phyloP scores from a whole-genome alignment of 2,113 vertebrate genomes.

The Platysteira castanea region DNA sequence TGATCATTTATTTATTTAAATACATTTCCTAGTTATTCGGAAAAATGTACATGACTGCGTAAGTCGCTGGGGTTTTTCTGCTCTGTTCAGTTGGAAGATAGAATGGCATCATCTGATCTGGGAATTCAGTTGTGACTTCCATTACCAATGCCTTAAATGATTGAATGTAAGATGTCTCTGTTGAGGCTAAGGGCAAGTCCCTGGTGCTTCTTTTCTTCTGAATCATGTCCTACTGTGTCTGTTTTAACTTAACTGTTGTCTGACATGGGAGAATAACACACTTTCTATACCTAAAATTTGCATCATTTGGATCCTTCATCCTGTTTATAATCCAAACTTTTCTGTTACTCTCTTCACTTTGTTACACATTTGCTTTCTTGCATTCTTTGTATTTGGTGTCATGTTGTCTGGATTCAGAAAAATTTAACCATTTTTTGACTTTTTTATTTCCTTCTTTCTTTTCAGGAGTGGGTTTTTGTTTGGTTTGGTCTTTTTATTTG shows the following conservation, averaged over 20 bases:
- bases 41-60: background rate
- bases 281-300: background rate
- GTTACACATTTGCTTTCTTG: background rate
- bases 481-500: background rate
- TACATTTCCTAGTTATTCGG: background rate
- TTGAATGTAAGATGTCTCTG: background rate
- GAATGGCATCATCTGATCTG: background rate
- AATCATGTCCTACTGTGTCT: background rate
- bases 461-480: background rate
- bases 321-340: background rate
- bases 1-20: background rate
- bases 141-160: background rate
- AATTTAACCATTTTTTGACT: background rate
- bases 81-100: background rate
- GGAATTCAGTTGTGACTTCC: background rate
- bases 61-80: fast-evolving
- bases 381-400: background rate
- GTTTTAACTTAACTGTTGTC: background rate
- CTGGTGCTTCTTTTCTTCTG: background rate
- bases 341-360: background rate
- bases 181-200: fast-evolving
- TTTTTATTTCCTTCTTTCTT: background rate
- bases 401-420: background rate
- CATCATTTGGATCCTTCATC: background rate
- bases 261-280: background rate